Percentiles rank a stretch among this genome's conserved stretches.
These are phyloP conservation scores for Macrosiphum euphorbiae DNA, from an alignment of 2,888 invertebrate species.

Conservation along the genomic window DNA sequence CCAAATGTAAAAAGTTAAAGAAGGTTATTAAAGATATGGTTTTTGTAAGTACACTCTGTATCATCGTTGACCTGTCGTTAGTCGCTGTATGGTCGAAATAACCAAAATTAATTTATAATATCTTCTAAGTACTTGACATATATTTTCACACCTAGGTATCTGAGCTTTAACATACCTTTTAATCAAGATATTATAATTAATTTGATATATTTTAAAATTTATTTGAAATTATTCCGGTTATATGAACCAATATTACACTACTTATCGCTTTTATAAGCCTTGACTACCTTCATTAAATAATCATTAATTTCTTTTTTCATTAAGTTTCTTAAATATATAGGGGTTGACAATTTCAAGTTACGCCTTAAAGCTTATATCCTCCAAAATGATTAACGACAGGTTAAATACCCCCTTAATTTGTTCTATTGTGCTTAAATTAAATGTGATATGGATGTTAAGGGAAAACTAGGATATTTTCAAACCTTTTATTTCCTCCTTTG, in stretches of 20 bases:
- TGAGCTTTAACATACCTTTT: background rate
- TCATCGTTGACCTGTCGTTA: background rate
- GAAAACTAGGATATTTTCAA: background rate
- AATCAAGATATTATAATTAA: background rate
- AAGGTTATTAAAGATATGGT: slow-evolving; percentile 77
- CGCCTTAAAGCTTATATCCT: background rate
- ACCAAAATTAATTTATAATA: background rate
- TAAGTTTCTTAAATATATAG: background rate
- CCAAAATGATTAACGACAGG: background rate
- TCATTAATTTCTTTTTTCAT: background rate
- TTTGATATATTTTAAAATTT: background rate
- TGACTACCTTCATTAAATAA: background rate
- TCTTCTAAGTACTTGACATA: background rate
- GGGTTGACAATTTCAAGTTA: background rate
- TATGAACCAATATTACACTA: background rate
- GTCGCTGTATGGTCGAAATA: background rate
- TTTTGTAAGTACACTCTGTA: slow-evolving; percentile 74
- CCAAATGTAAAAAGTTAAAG: slow-evolving; percentile 77
- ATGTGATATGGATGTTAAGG: background rate
- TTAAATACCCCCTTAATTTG: background rate
- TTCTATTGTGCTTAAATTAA: background rate
- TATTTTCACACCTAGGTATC: background rate
- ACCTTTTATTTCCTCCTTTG: background rate
- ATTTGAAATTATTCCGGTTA: background rate
- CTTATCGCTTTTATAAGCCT: background rate